Conservation (phyloP, 2,797 vertebrate genomes). For the Sciurus carolinensis region DNA sequence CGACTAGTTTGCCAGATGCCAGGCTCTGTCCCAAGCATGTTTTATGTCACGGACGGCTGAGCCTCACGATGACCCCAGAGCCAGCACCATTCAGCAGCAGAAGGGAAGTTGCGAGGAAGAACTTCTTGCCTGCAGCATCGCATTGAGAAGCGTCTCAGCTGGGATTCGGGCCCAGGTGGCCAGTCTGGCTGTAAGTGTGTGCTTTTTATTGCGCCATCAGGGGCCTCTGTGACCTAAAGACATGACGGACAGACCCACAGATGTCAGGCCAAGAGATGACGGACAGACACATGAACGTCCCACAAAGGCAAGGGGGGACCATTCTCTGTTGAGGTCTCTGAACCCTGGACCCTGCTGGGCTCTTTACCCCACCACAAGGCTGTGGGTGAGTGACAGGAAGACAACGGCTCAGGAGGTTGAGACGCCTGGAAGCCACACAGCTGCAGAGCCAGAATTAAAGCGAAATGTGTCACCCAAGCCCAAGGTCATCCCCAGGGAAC, state of each 20-base stretch:
- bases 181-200: background rate
- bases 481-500: background rate
- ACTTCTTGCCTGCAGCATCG: background rate
- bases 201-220: background rate
- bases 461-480: background rate
- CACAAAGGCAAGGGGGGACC: background rate
- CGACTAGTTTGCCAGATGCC: too few species aligned
- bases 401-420: background rate
- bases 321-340: background rate
- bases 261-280: background rate
- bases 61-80: background rate
- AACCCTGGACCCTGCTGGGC: accelerated
- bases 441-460: background rate
- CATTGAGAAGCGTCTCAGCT: background rate
- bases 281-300: accelerated
- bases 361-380: background rate
- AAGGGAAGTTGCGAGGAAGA: background rate
- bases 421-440: background rate
- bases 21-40: background rate
- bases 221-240: background rate
- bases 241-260: accelerated
- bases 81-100: background rate
- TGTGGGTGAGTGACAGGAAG: background rate
- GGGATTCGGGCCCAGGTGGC: background rate
- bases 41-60: background rate